Evolutionary conservation across 2,113 vertebrate genomes (phyloP).

Genomic region (Pseudonaja textilis): DNA sequence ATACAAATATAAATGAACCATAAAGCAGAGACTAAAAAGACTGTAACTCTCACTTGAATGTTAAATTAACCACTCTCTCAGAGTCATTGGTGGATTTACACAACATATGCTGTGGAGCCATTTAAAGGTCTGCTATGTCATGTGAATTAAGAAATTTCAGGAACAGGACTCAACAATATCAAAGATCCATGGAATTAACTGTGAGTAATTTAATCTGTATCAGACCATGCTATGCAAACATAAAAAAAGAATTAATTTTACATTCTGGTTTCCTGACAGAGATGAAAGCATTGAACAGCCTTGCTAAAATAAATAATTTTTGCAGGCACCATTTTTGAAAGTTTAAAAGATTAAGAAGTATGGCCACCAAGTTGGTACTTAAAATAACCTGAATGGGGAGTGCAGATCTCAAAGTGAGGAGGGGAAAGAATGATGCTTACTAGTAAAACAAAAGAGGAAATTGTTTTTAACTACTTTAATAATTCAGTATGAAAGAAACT

Average conservation of each 20-base stretch:
- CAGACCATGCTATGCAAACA: not conserved
- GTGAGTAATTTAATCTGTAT: not conserved
- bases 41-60: not conserved
- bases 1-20: not conserved
- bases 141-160: not conserved
- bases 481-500: not conserved
- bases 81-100: not conserved
- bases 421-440: not conserved
- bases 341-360: not conserved
- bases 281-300: not conserved
- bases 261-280: not conserved
- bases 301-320: not conserved
- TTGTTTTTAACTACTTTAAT: not conserved
- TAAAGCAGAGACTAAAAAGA: not conserved
- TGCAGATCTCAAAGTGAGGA: not conserved
- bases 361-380: not conserved
- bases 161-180: not conserved
- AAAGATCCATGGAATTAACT: not conserved
- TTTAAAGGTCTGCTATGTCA: not conserved
- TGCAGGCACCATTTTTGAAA: not conserved
- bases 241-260: not conserved
- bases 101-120: not conserved
- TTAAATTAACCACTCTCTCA: not conserved
- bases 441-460: not conserved
- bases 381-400: not conserved